Percentiles rank a stretch among this genome's conserved stretches.
These are phyloP conservation scores for Semaprochilodus insignis DNA, from an alignment of 2,797 vertebrate genomes.

Conservation along the genomic window DNA sequence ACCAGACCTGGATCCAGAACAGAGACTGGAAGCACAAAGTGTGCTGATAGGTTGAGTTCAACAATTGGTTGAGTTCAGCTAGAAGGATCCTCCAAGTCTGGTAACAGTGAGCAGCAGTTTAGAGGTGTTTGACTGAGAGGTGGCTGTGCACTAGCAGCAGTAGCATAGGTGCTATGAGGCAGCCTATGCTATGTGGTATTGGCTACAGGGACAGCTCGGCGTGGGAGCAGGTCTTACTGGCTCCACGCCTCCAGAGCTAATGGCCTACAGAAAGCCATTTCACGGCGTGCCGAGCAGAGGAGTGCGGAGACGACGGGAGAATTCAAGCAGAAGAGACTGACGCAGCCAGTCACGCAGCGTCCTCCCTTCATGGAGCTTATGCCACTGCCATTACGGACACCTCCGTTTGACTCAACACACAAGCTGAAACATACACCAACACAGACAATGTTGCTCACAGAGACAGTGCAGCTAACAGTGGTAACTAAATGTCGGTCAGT, in stretches of 20 bases:
- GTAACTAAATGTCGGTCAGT: background rate
- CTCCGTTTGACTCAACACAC: too few species aligned
- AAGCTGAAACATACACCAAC: too few species aligned
- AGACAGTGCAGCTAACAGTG: background rate
- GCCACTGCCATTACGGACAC: constrained; percentile 12
- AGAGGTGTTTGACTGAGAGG: constrained; percentile 38
- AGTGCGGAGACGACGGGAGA: constrained; percentile 55
- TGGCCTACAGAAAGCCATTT: constrained; percentile 69
- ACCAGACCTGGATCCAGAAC: too few species aligned
- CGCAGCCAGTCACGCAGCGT: constrained; percentile 45
- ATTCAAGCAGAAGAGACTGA: constrained; percentile 61
- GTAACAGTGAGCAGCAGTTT: background rate
- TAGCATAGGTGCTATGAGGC: constrained; percentile 36
- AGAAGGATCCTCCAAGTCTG: background rate
- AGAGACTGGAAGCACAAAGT: background rate
- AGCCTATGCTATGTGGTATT: constrained; percentile 43
- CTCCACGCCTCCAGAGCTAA: constrained; percentile 60
- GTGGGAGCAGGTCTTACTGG: constrained; percentile 37
- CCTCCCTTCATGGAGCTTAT: constrained; percentile 30
- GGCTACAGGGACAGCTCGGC: constrained; percentile 50
- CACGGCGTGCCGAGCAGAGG: constrained; percentile 62
- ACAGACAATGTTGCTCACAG: too few species aligned
- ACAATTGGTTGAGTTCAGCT: background rate
- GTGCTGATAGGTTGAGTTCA: background rate
- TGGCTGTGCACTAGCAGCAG: background rate